A percentile compares a stretch with the other conserved stretches of the same genome.
Conservation (phyloP, 2,888 invertebrate genomes). For the Pinctada fucata region DNA sequence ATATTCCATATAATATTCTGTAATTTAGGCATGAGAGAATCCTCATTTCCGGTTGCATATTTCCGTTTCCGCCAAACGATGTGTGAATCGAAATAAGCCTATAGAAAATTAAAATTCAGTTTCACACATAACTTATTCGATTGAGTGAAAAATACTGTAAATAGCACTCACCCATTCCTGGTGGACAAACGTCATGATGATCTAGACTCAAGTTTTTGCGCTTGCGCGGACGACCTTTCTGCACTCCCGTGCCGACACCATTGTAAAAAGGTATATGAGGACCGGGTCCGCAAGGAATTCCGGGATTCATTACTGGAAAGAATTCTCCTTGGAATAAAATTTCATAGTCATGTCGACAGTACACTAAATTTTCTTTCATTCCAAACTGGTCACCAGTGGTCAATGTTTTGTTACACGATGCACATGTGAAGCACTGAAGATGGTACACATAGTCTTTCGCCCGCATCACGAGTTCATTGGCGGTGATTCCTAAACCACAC, state of each 20-base stretch:
- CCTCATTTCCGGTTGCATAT: too few relatives aligned
- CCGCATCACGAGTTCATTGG: slow-evolving; percentile 93
- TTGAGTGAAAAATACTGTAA: too few relatives aligned
- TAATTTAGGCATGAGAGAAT: too few relatives aligned
- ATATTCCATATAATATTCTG: too few relatives aligned
- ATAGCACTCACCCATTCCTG: slow-evolving; percentile 60
- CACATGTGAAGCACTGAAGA: slow-evolving; percentile 92
- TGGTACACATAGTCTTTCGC: slow-evolving; percentile 92
- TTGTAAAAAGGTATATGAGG: slow-evolving; percentile 79
- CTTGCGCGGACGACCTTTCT: slow-evolving; percentile 90
- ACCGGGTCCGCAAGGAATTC: slow-evolving; percentile 45
- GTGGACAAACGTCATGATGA: slow-evolving; percentile 57
- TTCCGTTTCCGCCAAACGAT: too few relatives aligned
- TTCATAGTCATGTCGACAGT: slow-evolving; percentile 90
- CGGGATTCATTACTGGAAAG: slow-evolving; percentile 54
- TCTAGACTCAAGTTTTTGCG: slow-evolving; percentile 80
- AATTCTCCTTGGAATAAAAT: slow-evolving; percentile 77
- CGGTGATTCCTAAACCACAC: slow-evolving; percentile 89
- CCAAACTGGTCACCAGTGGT: slow-evolving; percentile 95
- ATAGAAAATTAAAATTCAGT: too few relatives aligned
- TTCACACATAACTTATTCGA: too few relatives aligned
- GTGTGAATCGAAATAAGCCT: too few relatives aligned
- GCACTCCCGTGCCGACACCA: slow-evolving; percentile 81
- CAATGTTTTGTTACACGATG: slow-evolving; percentile 88
- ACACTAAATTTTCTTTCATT: slow-evolving; percentile 88